A percentile compares a stretch with the other conserved stretches of the same genome.
Conservation (phyloP, 1,140 invertebrate species). For the Macrosteles quadrilineatus region DNA sequence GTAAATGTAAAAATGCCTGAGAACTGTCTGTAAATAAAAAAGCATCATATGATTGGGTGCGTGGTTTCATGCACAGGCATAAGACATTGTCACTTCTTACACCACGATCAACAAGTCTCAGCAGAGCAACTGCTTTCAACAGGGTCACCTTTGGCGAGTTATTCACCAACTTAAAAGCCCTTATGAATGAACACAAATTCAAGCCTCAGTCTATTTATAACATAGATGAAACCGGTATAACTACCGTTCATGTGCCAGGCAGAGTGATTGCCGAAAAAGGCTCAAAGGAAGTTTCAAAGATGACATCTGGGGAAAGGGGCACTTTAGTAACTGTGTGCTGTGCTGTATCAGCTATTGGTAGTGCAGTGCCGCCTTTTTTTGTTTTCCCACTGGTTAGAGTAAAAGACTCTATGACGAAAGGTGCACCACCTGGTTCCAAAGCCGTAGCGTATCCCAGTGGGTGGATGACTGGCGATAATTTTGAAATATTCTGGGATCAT, state of each 20-base stretch:
- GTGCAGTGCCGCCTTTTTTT: conserved; percentile 51
- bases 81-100: conserved; percentile 50
- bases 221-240: conserved; percentile 55
- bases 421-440: conserved; percentile 49
- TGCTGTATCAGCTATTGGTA: conserved; percentile 49
- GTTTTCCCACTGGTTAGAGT: conserved; percentile 50
- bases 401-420: conserved; percentile 49
- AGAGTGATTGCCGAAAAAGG: conserved; percentile 52
- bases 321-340: conserved; percentile 50
- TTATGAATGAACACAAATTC: conserved; percentile 46
- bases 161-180: conserved; percentile 45
- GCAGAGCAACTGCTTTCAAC: conserved; percentile 51
- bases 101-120: conserved; percentile 51
- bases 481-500: conserved; percentile 45
- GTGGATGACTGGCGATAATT: conserved; percentile 45
- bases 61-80: conserved; percentile 51
- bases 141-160: conserved; percentile 48
- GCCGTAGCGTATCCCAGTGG: conserved; percentile 45
- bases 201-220: conserved; percentile 50
- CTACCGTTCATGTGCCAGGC: conserved; percentile 51
- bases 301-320: conserved; percentile 52
- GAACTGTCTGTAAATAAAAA: not conserved
- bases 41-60: conserved; percentile 48
- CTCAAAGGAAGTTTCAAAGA: conserved; percentile 49
- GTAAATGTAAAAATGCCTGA: conserved; percentile 15